Evolutionary conservation across 2,888 invertebrate species (phyloP).

Genomic region (Acholoe squamosa): DNA sequence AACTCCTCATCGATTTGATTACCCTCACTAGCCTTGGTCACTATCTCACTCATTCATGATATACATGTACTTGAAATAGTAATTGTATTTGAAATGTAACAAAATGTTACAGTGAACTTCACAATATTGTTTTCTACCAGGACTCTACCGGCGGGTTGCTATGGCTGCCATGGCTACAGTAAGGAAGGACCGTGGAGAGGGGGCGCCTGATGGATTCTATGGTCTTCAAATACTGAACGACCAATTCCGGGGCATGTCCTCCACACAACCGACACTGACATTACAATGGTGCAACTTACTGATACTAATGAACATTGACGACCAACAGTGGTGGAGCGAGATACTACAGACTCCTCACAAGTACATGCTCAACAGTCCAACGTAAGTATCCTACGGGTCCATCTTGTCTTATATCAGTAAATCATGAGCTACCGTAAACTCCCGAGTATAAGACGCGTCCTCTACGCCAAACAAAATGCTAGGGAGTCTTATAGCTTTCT

Average conservation of each 20-base stretch:
- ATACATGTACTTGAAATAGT: too few species aligned
- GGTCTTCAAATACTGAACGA: constrained; percentile 80
- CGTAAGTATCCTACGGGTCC: constrained; percentile 73
- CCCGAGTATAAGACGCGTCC: too few species aligned
- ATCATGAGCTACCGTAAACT: too few species aligned
- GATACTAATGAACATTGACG: constrained; percentile 89
- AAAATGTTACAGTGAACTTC: too few species aligned
- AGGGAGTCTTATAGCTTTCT: too few species aligned
- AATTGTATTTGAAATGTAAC: too few species aligned
- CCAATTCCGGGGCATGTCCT: constrained; percentile 76
- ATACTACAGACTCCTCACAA: constrained; percentile 84
- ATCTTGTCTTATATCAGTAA: too few species aligned
- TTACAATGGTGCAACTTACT: constrained; percentile 92
- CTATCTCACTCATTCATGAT: too few species aligned
- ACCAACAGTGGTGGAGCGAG: constrained; percentile 89
- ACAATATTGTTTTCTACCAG: constrained; percentile 71
- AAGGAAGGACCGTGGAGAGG: constrained; percentile 70
- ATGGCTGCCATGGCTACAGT: constrained; percentile 85
- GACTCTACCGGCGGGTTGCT: constrained; percentile 84
- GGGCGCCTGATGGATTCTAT: constrained; percentile 77
- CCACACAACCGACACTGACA: constrained; percentile 87
- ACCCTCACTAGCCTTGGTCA: too few species aligned
- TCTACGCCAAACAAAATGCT: too few species aligned
- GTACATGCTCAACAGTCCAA: constrained; percentile 82
- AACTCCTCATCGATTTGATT: too few species aligned